Conservation (phyloP, 23 tunicate genomes). For the Phallusia fumigata region DNA sequence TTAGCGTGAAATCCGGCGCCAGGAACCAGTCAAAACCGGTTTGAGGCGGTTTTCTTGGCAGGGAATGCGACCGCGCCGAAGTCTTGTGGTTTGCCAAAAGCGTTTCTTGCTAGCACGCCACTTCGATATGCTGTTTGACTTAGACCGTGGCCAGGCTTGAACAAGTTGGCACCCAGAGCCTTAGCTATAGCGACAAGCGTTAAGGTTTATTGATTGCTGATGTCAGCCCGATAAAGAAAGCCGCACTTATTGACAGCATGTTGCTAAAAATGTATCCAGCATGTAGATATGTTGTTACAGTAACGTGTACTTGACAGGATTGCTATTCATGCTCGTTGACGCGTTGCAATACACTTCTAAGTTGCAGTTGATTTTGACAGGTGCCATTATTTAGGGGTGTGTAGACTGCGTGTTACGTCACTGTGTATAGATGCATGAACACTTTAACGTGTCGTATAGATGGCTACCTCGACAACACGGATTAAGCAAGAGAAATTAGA, state of each 20-base stretch:
- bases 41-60: constrained; percentile 42
- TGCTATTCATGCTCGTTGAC: too few species aligned
- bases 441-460: background rate
- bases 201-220: too few species aligned
- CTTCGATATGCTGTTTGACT: too few species aligned
- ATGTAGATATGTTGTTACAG: too few species aligned
- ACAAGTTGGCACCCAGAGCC: too few species aligned
- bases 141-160: too few species aligned
- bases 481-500: constrained; percentile 43
- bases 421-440: background rate
- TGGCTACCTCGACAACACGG: constrained; percentile 27
- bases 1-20: background rate
- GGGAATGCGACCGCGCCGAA: constrained; percentile 22
- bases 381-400: background rate
- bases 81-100: constrained; percentile 41
- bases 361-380: background rate
- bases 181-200: too few species aligned
- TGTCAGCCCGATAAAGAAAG: too few species aligned
- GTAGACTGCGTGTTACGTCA: background rate
- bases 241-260: too few species aligned
- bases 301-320: too few species aligned
- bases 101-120: background rate
- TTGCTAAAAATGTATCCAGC: too few species aligned
- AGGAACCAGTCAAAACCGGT: constrained; percentile 24
- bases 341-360: too few species aligned